Conservation (phyloP, 2,113 vertebrate species). For the Colossoma macropomum region DNA sequence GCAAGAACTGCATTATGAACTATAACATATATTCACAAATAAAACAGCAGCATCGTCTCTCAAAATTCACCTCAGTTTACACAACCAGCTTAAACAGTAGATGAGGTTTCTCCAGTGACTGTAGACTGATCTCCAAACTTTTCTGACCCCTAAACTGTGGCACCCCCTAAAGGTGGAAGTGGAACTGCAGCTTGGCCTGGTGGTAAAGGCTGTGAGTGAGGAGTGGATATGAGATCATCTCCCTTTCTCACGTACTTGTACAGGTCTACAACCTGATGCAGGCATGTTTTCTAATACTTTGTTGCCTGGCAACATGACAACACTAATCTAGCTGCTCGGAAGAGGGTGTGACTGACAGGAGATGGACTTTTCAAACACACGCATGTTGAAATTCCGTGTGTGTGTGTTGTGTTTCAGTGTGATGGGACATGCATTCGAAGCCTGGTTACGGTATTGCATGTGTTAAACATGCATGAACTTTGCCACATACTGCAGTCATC, state of each 20-base stretch:
- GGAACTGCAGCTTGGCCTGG: not conserved
- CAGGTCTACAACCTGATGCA: slow-evolving; percentile 6
- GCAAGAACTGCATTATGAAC: no score
- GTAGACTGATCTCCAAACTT: not conserved
- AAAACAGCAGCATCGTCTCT: not conserved
- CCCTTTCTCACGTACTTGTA: slow-evolving; percentile 7
- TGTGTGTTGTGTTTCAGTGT: not conserved
- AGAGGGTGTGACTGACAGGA: slow-evolving; percentile 35
- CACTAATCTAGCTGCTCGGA: slow-evolving; percentile 9
- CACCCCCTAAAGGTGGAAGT: not conserved
- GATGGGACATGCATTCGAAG: not conserved
- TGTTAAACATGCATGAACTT: not conserved
- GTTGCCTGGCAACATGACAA: slow-evolving; percentile 41
- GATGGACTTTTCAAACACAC: slow-evolving; percentile 19
- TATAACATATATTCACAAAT: no score
- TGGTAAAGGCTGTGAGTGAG: not conserved
- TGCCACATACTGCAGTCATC: not conserved
- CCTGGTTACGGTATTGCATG: not conserved
- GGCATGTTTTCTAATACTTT: slow-evolving; percentile 33
- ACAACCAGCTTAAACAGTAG: not conserved
- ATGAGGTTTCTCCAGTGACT: not conserved
- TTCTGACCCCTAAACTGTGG: not conserved
- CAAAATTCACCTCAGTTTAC: not conserved
- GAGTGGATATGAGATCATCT: slow-evolving; percentile 7
- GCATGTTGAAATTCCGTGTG: slow-evolving; percentile 16